Conservation (phyloP, 2,797 vertebrate species). For the Malacoctenus gilli region DNA sequence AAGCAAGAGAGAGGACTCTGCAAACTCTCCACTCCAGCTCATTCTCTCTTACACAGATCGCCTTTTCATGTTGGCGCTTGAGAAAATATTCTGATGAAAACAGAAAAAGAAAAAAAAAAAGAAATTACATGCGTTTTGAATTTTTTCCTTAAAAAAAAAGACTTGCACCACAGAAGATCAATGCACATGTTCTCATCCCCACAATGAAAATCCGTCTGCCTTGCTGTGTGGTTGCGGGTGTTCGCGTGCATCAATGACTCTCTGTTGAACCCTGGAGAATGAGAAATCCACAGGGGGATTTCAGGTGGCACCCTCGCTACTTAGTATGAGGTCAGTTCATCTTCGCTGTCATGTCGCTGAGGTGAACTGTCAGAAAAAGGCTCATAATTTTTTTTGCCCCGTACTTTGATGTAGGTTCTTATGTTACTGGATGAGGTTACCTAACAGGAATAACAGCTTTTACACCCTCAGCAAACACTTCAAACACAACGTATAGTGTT, state of each 20-base stretch:
- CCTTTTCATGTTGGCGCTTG: slow-evolving; percentile 50
- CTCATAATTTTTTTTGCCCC: slow-evolving; percentile 1
- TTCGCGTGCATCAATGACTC: not conserved
- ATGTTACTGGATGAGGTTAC: slow-evolving; percentile 5
- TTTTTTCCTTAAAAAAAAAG: slow-evolving; percentile 20
- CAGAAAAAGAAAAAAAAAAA: slow-evolving; percentile 1
- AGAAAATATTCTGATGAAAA: slow-evolving; percentile 49
- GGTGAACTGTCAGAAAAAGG: not conserved
- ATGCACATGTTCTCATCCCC: not conserved
- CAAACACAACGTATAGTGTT: slow-evolving; percentile 13
- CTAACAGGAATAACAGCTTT: slow-evolving; percentile 19
- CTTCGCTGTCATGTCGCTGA: not conserved
- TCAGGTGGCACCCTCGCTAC: no score
- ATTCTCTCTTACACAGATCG: slow-evolving; percentile 44
- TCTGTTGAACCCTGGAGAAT: no score
- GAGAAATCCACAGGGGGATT: no score
- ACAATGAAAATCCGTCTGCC: not conserved
- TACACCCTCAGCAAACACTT: slow-evolving; percentile 28
- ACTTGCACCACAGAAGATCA: slow-evolving; percentile 1
- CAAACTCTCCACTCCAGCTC: slow-evolving; percentile 37
- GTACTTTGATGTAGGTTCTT: slow-evolving; percentile 11
- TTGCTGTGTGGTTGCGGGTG: slow-evolving; percentile 2
- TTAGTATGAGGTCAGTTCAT: not conserved
- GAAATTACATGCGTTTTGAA: not conserved
- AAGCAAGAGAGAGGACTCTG: slow-evolving; percentile 42